Evolutionary conservation across 2,113 vertebrate genomes (phyloP).

Genomic region (Poeciliopsis retropinna): DNA sequence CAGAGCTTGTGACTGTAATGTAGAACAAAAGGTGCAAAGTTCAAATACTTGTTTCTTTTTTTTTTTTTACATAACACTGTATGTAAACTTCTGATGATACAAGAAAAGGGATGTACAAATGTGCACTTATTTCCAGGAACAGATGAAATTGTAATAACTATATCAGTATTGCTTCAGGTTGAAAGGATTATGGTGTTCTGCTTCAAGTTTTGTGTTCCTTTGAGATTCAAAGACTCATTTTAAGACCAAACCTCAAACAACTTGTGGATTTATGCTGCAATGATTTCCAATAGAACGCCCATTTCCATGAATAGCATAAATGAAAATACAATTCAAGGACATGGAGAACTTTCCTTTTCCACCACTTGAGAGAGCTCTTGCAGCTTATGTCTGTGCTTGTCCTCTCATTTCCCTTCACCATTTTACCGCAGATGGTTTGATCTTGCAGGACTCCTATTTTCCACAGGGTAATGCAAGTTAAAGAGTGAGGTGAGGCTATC

Average conservation of each 20-base stretch:
- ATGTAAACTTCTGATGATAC: neutral
- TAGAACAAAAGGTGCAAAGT: neutral
- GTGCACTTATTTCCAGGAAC: neutral
- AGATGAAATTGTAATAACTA: neutral
- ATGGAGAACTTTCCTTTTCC: conserved; percentile 37
- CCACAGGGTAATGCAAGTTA: conserved; percentile 67
- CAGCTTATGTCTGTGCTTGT: conserved; percentile 45
- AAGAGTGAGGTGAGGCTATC: conserved; percentile 60
- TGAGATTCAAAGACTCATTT: conserved; percentile 31
- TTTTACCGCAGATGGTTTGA: conserved; percentile 52
- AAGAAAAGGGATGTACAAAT: neutral
- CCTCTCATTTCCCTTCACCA: conserved; percentile 4
- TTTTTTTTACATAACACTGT: neutral
- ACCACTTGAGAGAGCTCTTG: conserved; percentile 75
- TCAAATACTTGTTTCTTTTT: too few species aligned
- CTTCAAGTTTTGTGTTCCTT: conserved; percentile 1
- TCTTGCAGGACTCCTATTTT: conserved; percentile 56
- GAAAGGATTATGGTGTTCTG: neutral
- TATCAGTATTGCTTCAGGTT: neutral
- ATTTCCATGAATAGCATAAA: conserved; percentile 45
- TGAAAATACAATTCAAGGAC: conserved; percentile 24
- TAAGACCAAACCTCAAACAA: conserved; percentile 20
- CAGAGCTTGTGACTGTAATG: neutral
- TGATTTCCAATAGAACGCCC: conserved; percentile 24
- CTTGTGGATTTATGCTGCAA: conserved; percentile 1